These are phyloP conservation scores for Apotomis capreana DNA, from an alignment of 2,888 invertebrate genomes.

Conservation along the genomic window DNA sequence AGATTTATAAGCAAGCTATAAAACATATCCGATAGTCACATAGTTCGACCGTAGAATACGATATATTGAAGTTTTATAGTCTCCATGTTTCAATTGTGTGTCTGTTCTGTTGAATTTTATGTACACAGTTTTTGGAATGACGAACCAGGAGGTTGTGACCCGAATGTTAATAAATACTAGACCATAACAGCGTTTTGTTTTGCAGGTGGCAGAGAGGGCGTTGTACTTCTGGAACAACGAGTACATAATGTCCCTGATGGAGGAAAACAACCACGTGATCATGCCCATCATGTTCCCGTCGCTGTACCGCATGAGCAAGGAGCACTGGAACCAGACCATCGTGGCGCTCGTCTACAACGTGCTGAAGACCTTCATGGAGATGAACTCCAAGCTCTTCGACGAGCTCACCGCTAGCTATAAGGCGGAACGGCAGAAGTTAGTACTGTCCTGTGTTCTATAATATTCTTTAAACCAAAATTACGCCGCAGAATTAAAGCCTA, in stretches of 20 bases:
- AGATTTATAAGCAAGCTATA: too few relatives aligned
- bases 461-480: too few relatives aligned
- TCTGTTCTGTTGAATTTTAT: too few relatives aligned
- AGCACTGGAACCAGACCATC: conserved; percentile 99
- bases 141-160: too few relatives aligned
- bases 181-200: background rate
- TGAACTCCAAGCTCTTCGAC: conserved; percentile 99
- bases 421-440: conserved; percentile 99
- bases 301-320: conserved; percentile 98
- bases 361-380: conserved; percentile 99
- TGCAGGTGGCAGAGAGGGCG: conserved; percentile 98
- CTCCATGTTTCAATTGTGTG: too few relatives aligned
- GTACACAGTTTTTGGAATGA: too few relatives aligned
- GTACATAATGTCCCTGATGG: conserved; percentile 99
- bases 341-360: conserved; percentile 99
- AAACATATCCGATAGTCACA: too few relatives aligned
- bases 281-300: conserved; percentile 99
- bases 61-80: too few relatives aligned
- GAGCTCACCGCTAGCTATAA: conserved; percentile 99
- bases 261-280: conserved; percentile 98
- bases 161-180: background rate
- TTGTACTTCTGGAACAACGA: conserved; percentile 99
- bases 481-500: too few relatives aligned
- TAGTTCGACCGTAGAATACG: too few relatives aligned
- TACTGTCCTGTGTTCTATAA: conserved; percentile 45